Percentiles rank a stretch among this genome's conserved stretches.
Conservation (phyloP, 2,797 vertebrate genomes). For the Oreochromis grahami region DNA sequence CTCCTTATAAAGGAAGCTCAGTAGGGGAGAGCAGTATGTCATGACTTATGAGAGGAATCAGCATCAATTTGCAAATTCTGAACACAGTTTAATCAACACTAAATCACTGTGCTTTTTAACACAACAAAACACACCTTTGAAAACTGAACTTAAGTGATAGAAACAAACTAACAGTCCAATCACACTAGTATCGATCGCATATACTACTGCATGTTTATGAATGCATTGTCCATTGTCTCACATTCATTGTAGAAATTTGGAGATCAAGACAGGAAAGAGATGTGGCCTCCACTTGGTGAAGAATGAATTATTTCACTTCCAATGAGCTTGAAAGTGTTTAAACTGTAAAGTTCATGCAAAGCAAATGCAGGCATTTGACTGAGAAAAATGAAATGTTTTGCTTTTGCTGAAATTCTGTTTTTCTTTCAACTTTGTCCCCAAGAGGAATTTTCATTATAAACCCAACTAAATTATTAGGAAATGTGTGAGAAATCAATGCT, state of each 20-base stretch:
- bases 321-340: background rate
- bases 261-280: background rate
- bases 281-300: background rate
- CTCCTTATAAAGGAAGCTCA: background rate
- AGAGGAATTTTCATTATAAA: background rate
- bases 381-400: background rate
- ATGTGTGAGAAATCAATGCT: background rate
- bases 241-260: background rate
- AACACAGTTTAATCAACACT: background rate
- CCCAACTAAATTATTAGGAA: background rate
- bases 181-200: rapidly evolving
- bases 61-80: rapidly evolving
- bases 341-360: background rate
- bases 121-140: background rate
- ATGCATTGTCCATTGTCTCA: background rate
- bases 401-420: background rate
- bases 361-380: background rate
- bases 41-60: background rate
- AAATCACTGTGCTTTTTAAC: background rate
- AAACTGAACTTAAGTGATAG: background rate
- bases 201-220: background rate
- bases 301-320: background rate
- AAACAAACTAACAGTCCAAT: rapidly evolving
- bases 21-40: background rate
- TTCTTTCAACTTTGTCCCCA: background rate